These are phyloP conservation scores for Chromoteleia sp. DNA, from an alignment of 2,888 invertebrate genomes.

Conservation along the genomic window DNA sequence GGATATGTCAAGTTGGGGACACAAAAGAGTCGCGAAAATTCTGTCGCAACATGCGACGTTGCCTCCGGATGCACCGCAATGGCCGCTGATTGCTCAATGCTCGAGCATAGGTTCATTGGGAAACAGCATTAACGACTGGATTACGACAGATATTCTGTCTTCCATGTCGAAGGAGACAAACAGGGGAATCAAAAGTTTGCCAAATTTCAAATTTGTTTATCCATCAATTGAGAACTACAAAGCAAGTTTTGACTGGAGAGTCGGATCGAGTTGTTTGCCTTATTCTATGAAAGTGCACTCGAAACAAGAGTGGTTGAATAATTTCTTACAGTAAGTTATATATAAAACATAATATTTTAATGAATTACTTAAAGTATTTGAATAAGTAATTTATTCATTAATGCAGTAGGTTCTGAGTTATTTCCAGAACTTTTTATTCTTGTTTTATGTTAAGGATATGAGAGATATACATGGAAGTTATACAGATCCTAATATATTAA, in stretches of 20 bases:
- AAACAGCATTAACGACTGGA: constrained; percentile 89
- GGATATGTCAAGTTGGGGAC: constrained; percentile 88
- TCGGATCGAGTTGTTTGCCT: constrained; percentile 95
- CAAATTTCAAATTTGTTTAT: constrained; percentile 89
- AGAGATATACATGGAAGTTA: no score
- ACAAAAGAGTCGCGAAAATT: constrained; percentile 82
- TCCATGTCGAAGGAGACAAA: constrained; percentile 87
- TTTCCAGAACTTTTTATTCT: no score
- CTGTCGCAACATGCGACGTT: constrained; percentile 88
- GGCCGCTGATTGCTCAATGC: constrained; percentile 93
- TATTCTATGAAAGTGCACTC: constrained; percentile 91
- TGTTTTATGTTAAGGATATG: no score
- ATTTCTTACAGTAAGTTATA: constrained; percentile 72
- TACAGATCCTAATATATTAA: no score
- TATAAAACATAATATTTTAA: no score
- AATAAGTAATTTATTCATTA: no score
- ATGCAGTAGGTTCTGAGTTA: no score
- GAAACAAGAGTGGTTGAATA: constrained; percentile 94
- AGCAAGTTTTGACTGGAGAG: constrained; percentile 92
- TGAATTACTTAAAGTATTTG: no score
- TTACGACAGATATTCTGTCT: constrained; percentile 90
- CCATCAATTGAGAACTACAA: constrained; percentile 94
- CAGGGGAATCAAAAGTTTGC: constrained; percentile 86
- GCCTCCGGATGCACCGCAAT: constrained; percentile 85
- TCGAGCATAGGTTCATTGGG: constrained; percentile 97